Base-by-base conservation (phyloP, 1,140 invertebrate species). In the Elymnias hypermnestra region DNA sequence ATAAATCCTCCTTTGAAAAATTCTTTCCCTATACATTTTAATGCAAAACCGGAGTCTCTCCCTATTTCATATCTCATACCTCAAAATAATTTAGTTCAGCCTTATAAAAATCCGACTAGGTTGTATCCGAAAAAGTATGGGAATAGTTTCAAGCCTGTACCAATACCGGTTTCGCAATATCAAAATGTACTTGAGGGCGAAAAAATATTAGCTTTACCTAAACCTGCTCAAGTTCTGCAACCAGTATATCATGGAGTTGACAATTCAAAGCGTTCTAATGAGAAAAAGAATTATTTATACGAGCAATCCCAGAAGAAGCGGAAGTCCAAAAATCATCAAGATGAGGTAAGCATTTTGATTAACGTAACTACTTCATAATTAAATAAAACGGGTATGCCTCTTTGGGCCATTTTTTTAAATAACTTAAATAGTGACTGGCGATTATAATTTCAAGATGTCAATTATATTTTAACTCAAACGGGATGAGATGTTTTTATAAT, bases 81-180 rank as follows among this genome's bases (percentile, higher is more conserved):
- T 8, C 42, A 47, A 8, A 35, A 45, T 39, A 51, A 48, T 23
- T n/a, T 41, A 25, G 37, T 3, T 6, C 31, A 36, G 33, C 59
- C 59, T 48, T 60, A 63, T n/a, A 79, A 68, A 44, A 58, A 60
- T 12, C 76, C 76, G 9, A 84, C 74, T 14, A 72, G 66, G 54
- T 51, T 79, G 18, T 84, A 73, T 38, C 81, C 81, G 1, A 84
- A 84, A 46, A 84, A 84, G 53, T 77, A 70, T 51, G 6, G 44
- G 15, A 60, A 49, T 14, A 48, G 50, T 13, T 83, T 81, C 31
- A 72, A 66, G 26, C 76, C 78, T 5, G 47, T 83, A 21, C 73
- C 76, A 1, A 83, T 83, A 43, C 78, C 81, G 15, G 56, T 84
- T 26, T 29, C 60, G 4, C 70, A 75, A 48, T 78, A 53, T 41